Evolutionary conservation across 2,888 invertebrate species (phyloP), one percentile per base, ranked within the genome.

Genomic region (Romanomermis culicivorax): DNA sequence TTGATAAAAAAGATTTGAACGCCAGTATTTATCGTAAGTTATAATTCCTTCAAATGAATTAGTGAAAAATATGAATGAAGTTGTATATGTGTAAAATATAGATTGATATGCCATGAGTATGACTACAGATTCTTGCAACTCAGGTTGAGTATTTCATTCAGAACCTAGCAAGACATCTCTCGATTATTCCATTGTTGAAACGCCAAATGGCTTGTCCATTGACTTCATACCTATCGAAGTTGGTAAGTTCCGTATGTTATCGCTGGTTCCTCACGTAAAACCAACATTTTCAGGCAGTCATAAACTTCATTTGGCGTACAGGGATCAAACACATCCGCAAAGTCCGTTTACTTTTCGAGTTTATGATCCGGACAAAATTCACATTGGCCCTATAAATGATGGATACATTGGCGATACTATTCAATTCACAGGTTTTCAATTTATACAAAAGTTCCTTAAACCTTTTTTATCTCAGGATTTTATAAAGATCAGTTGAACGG

Each of bases 291-390:
- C 75, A 88, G 91, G 29, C 87, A 86, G 88, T 66, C 88, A 91
- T 71, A 79, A 83, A 58, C 82, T 91, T 59, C 81, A 84, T 64
- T 85, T 89, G 58, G 80, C 80, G 57, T 83, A 85, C 58, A 82
- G 80, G 68, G 70, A 68, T 26, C 65, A 65, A 64, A 81, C 86
- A 14, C 83, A 88, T 58, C 81, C 82, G 25, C 89, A 89, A 50
- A 88, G 87, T 68, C 91, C 91, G 2, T 91, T 89, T 72, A 82
- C 84, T 63, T 83, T 87, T 63, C 88, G 91, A 77, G 87, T 89
- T 2, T 89, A 89, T 68, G 89, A 91, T 67, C 65, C 65, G n/a
- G 24, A 25, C 25, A 49, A 29, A 51, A 20, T 52, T 7, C 3
- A 2, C 43, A 43, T 52, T 29, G 23, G 85, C 70, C 86, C 88